Base-by-base conservation (phyloP, 2,113 vertebrate species). In the Pterophyllum scalare region DNA sequence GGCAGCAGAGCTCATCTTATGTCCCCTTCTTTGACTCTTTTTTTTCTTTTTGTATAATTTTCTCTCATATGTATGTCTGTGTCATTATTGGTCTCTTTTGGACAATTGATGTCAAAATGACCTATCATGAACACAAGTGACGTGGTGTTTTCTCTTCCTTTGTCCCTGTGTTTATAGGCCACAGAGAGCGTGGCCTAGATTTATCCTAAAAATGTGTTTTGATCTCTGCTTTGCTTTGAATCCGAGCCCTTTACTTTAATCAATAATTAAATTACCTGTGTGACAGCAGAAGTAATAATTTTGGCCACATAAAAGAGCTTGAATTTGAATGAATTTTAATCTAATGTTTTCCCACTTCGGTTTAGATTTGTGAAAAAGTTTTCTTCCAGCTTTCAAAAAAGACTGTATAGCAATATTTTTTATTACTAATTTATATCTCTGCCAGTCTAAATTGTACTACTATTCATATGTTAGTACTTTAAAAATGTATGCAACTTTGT, bases 1-100 rank as follows among this genome's bases (percentile, higher is more conserved):
- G 82, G 88, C 93, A 93, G 70, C 74, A 85, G 77, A 88, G 92
- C 94, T 91, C 87, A 86, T 93, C 88, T 43, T 20, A 67, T 83
- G 64, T 81, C 91, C 64, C 80, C 75, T 58, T 79, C 65, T 80
- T n/a, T 64, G 65, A 56, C 62, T 76, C 59, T 83, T 56, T 60
- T 28, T 24, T 10, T 74, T 77, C 6, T 9, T 9, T 38, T 38
- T 57, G 38, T 84, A 59, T 52, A 59, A 67, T 33, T 83, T 35
- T 78, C 65, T 61, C 40, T 75, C 77, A 59, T 33, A 54, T 82
- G 28, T 62, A 5, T 43, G 59, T 22, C 24, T 59, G 17, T 28
- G n/a, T 59, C 40, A 58, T 79, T 80, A 31, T 75, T 64, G 56
- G 59, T 59, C 54, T 26, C 59, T 52, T 84, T 40, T 61, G 59